Conservation (phyloP, 2,113 vertebrate species). For the Cyanoramphus novaezelandiae region DNA sequence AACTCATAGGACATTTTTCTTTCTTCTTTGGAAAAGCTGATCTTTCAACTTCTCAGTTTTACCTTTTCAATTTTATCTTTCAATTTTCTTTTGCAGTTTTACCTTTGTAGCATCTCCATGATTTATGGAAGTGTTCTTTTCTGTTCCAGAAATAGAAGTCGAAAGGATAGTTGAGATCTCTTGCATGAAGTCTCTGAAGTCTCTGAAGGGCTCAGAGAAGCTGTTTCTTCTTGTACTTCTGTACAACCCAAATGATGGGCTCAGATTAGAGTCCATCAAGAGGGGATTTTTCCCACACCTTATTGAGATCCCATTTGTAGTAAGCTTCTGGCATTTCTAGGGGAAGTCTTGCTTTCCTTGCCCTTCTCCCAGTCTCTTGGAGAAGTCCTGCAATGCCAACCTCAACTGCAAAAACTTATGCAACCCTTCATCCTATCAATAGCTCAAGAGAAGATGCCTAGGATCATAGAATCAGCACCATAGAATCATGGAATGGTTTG, state of each 20-base stretch:
- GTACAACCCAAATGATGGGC: rapidly evolving
- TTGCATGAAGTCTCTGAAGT: not conserved
- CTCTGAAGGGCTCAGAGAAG: not conserved
- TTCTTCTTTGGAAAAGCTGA: not conserved
- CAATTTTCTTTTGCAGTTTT: not conserved
- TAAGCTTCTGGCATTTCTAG: not conserved
- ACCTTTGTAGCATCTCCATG: not conserved
- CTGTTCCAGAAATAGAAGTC: not conserved
- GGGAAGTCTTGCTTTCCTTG: not conserved
- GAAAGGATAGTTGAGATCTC: not conserved
- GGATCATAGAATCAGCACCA: not conserved
- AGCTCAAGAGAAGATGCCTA: not conserved
- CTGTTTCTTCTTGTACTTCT: not conserved
- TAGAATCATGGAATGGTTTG: not conserved
- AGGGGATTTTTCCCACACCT: not conserved
- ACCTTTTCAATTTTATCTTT: not conserved
- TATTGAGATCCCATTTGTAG: not conserved
- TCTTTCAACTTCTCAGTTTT: not conserved
- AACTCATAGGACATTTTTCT: not conserved
- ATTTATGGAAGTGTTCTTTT: not conserved
- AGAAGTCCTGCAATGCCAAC: not conserved
- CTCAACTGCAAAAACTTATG: not conserved
- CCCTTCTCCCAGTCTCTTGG: not conserved
- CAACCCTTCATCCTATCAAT: not conserved
- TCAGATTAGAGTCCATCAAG: not conserved